Evolutionary conservation across 2,888 invertebrate genomes (phyloP).

Genomic region (Mythimna lalbum): DNA sequence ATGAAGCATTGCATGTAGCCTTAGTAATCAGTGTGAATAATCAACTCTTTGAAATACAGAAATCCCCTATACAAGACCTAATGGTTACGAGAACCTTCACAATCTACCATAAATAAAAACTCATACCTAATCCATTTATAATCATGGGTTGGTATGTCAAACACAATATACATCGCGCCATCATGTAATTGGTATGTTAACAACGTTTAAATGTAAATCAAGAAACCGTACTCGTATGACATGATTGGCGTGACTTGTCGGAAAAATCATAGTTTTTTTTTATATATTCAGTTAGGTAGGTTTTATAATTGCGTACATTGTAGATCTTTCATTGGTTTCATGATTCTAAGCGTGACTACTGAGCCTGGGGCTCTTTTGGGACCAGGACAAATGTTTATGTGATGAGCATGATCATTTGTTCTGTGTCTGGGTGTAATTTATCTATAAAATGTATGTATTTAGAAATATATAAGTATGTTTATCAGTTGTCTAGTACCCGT

Average conservation of each 20-base stretch:
- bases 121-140: slow-evolving; percentile 44
- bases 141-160: slow-evolving; percentile 5
- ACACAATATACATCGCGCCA: background rate
- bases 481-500: too few species aligned
- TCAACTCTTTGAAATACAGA: slow-evolving; percentile 1
- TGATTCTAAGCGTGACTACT: too few species aligned
- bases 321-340: too few species aligned
- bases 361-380: too few species aligned
- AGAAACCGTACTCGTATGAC: slow-evolving; percentile 8
- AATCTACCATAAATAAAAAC: background rate
- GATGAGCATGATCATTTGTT: too few species aligned
- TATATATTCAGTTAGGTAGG: background rate
- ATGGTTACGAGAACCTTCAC: slow-evolving; percentile 11
- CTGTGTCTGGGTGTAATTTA: too few species aligned
- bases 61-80: background rate
- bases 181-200: slow-evolving; percentile 30
- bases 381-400: too few species aligned
- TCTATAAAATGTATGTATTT: too few species aligned
- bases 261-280: background rate
- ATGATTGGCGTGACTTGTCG: slow-evolving; percentile 10
- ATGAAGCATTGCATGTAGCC: too few species aligned
- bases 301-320: too few species aligned
- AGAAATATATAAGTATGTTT: too few species aligned
- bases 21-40: background rate
- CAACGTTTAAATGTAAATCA: slow-evolving; percentile 42